Base-by-base conservation (phyloP, 2,113 vertebrate species). In the Rhipidura dahli region DNA sequence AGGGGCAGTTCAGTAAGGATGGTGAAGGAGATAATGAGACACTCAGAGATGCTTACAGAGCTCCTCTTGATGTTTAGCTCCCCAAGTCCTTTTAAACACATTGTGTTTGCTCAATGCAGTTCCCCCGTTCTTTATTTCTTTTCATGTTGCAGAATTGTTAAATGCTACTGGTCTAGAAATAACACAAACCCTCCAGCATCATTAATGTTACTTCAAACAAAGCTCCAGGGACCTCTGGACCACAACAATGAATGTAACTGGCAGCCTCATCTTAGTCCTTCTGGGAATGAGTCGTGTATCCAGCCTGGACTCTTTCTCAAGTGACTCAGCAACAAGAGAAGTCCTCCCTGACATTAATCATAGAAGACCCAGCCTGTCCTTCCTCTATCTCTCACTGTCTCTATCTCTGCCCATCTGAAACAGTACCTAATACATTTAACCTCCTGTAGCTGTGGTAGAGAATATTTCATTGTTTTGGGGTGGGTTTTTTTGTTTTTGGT, bases 251-350 rank as follows among this genome's bases (percentile, higher is more conserved):
- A 65, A 35, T 47, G 7, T 9, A 53, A 83, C 23, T 72, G 28
- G n/a, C n/a, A 81, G 27, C 11, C 6, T 64, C 6, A 35, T 60
- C 49, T 42, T 42, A 42, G 30, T 47, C 23, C 23, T n/a, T 44
- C 26, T 21, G 16, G 44, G 64, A 69, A 53, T 19, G 50, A 83
- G n/a, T 72, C 54, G 40, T 18, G 10, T 28, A 53, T 53, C 61
- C 56, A n/a, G 31, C 39, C 13, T 2, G 5, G 47, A 60, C 60
- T 83, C n/a, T n/a, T 14, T n/a, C 24, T 53, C 1, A 0, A 57
- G 53, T 40, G 31, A 90, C 7, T 13, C 60, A 30, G 71, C 50
- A 47, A 40, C 56, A 68, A 20, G 23, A 19, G 18, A 54, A 87
- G 15, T 51, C 40, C 27, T 79, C 63, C 45, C 18, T 87, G 27